A percentile compares a stretch with the other conserved stretches of the same genome.
Conservation (phyloP, 2,888 invertebrate species). For the Agonopterix subpropinquella region DNA sequence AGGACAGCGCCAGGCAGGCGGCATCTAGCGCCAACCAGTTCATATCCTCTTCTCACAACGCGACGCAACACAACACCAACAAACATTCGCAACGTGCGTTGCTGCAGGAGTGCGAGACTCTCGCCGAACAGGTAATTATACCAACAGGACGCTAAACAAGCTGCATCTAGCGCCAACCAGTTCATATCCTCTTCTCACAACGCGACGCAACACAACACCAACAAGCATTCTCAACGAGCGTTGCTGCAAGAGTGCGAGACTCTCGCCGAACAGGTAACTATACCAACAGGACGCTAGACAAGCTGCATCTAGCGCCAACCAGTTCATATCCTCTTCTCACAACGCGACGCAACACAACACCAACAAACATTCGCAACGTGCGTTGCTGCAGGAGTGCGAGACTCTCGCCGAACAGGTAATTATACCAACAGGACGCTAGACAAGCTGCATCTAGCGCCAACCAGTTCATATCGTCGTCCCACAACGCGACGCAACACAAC, state of each 20-base stretch:
- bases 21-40: slow-evolving; percentile 94
- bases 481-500: slow-evolving; percentile 86
- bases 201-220: slow-evolving; percentile 84
- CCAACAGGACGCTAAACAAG: slow-evolving; percentile 84
- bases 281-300: slow-evolving; percentile 82
- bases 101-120: no score
- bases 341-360: slow-evolving; percentile 85
- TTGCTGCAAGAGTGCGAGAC: no score
- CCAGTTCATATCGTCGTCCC: slow-evolving; percentile 92
- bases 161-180: slow-evolving; percentile 92
- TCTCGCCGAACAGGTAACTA: no score
- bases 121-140: no score
- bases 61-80: slow-evolving; percentile 84
- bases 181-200: slow-evolving; percentile 92
- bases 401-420: no score
- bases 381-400: no score
- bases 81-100: slow-evolving; percentile 19
- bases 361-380: slow-evolving; percentile 53
- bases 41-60: slow-evolving; percentile 91
- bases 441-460: slow-evolving; percentile 92
- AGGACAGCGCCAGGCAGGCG: slow-evolving; percentile 88
- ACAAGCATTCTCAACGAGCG: slow-evolving; percentile 37
- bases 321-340: slow-evolving; percentile 92
- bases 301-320: slow-evolving; percentile 92
- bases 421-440: slow-evolving; percentile 78